A percentile compares a stretch with the other conserved stretches of the same genome.
phyloP scores from a whole-genome alignment of 2,888 invertebrate species.

The Torymus auratus region DNA sequence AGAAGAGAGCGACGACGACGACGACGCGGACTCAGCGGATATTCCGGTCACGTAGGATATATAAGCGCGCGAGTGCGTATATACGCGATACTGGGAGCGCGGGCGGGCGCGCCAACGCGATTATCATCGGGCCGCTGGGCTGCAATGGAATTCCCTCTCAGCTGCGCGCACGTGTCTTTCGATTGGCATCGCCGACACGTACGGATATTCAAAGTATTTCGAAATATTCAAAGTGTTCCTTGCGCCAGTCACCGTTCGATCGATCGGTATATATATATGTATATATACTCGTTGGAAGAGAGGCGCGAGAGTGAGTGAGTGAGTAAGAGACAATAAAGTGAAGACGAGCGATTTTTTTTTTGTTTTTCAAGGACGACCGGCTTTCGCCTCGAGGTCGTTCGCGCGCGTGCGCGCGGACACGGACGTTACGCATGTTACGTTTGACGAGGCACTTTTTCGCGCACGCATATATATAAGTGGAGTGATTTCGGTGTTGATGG shows the following conservation, averaged over 20 bases:
- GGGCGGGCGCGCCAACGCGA: constrained; percentile 47
- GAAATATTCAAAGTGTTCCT: constrained; percentile 59
- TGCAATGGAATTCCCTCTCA: constrained; percentile 54
- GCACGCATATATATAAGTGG: no score
- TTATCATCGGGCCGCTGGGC: constrained; percentile 35
- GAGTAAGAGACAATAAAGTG: constrained; percentile 23
- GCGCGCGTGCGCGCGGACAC: no score
- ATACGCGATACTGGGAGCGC: constrained; percentile 33
- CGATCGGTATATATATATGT: neutral
- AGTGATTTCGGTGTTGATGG: no score
- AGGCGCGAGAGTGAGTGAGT: no score
- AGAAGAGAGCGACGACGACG: neutral
- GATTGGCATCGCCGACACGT: constrained; percentile 58
- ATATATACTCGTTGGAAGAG: no score
- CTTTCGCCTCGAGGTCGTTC: constrained; percentile 40
- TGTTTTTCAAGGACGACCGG: constrained; percentile 47
- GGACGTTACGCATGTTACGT: no score
- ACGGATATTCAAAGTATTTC: constrained; percentile 60
- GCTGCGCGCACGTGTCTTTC: neutral
- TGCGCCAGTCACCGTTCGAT: neutral
- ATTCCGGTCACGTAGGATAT: constrained; percentile 44
- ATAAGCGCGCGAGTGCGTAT: constrained; percentile 32
- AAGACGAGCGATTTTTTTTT: constrained; percentile 4
- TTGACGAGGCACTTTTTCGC: no score
- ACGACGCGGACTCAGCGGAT: constrained; percentile 2